phyloP scores from a whole-genome alignment of 1,140 invertebrate species.

The Acromyrmex echinatior region DNA sequence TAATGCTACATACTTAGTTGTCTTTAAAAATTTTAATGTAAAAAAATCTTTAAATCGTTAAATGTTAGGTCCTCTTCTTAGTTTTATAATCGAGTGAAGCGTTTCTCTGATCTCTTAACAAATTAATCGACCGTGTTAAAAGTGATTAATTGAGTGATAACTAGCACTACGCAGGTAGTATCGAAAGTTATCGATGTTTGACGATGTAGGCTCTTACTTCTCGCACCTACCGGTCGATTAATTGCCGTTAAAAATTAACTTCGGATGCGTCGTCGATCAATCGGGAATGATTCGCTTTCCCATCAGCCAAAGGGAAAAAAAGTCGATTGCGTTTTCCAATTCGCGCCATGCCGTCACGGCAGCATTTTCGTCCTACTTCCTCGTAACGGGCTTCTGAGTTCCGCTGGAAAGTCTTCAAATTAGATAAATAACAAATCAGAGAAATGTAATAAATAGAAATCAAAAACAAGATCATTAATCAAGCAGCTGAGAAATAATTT shows the following conservation, averaged over 20 bases:
- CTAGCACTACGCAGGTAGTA: not conserved
- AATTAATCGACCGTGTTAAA: not conserved
- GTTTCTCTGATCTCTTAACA: not conserved
- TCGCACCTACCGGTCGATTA: not conserved
- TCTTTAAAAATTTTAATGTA: not conserved
- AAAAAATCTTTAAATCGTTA: not conserved
- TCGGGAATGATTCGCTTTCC: constrained; percentile 31
- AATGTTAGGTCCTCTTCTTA: not conserved
- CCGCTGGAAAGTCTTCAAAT: constrained; percentile 23
- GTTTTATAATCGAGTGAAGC: not conserved
- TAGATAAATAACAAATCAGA: not conserved
- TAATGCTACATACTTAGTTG: not conserved
- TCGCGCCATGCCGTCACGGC: constrained; percentile 9
- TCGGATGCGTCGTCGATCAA: not conserved
- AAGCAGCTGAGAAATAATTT: not conserved
- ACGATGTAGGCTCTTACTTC: constrained; percentile 27
- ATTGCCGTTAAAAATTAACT: constrained; percentile 34
- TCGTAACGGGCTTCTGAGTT: constrained; percentile 21
- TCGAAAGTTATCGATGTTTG: constrained; percentile 14
- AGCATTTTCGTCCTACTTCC: constrained; percentile 50
- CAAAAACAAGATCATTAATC: not conserved
- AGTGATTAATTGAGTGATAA: not conserved
- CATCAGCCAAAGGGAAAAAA: constrained; percentile 26
- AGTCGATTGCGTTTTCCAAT: constrained; percentile 43
- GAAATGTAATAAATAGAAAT: constrained; percentile 20